phyloP scores from a whole-genome alignment of 1,140 invertebrate species.

The Agrilus planipennis region DNA sequence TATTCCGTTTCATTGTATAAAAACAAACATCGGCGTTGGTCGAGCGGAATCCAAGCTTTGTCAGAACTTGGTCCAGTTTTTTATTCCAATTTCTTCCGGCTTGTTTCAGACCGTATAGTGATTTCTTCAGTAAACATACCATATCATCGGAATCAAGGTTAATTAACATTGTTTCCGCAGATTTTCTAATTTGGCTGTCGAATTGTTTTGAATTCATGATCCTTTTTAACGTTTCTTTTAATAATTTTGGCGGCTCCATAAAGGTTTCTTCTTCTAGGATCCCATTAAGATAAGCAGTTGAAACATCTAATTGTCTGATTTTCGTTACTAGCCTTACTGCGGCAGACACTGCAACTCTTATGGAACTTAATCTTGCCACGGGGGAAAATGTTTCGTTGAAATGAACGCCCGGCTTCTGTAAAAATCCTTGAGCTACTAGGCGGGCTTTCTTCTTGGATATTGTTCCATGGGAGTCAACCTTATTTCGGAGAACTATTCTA shows the following conservation, averaged over 20 bases:
- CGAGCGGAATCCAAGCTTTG: slow-evolving; percentile 15
- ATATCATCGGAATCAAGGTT: too few relatives aligned
- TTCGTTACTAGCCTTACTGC: too few relatives aligned
- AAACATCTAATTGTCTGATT: too few relatives aligned
- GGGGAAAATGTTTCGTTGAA: slow-evolving; percentile 29
- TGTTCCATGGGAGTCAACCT: slow-evolving; percentile 14
- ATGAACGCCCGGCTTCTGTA: slow-evolving; percentile 25
- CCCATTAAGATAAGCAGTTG: too few relatives aligned
- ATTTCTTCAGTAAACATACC: slow-evolving; percentile 28
- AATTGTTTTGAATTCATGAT: too few relatives aligned
- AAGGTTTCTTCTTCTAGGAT: too few relatives aligned
- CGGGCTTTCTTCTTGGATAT: slow-evolving; percentile 29
- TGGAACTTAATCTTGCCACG: slow-evolving; percentile 18
- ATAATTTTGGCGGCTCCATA: too few relatives aligned
- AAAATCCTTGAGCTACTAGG: slow-evolving; percentile 30
- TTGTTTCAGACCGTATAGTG: slow-evolving; percentile 33
- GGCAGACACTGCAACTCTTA: too few relatives aligned
- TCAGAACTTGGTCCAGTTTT: slow-evolving; percentile 13
- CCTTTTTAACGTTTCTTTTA: too few relatives aligned
- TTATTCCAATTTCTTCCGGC: slow-evolving; percentile 26
- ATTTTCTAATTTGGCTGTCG: too few relatives aligned
- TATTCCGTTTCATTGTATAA: background rate
- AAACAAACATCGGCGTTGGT: slow-evolving; percentile 21
- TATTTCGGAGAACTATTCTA: slow-evolving; percentile 26
- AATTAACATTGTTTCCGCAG: too few relatives aligned